Base-by-base conservation (phyloP, 1,140 invertebrate genomes). In the Drosophila mojavensis region DNA sequence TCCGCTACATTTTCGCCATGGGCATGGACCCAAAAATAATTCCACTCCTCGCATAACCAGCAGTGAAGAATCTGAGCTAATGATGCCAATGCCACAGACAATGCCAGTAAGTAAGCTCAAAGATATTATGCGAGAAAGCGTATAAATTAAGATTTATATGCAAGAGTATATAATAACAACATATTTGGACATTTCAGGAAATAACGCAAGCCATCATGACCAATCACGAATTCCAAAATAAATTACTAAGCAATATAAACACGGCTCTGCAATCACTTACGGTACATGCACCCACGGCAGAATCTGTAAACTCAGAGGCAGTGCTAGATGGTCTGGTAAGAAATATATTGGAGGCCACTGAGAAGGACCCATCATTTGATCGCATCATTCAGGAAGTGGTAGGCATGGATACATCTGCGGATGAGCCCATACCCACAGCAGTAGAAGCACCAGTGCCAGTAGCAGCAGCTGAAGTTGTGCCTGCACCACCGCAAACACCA, bases 291-390 rank as follows among this genome's bases (percentile, higher is more conserved):
- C 80, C 84, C 0, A 39, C 55, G 10, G 58, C 24, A 2, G 65
- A 69, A 4, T 61, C 69, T 0, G 51, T 90, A 0, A 72, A 78
- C 58, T 59, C 69, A 3, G 78, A 85, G n/a, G 66, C 81, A 2
- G 55, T 92, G 39, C 43, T 92, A 3, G 80, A 92, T 62, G 67
- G 84, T 39, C 62, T 92, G 58, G 81, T 92, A 0, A 78, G 80
- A 45, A 91, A 91, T 39, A 91, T 92, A 54, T 39, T 92, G 24
- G 84, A 91, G 53, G 90, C 83, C 4, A 92, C 91, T 3, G 91
- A 92, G 53, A 90, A 82, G 51, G 91, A 92, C 76, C 91, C 91
- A 28, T 79, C 76, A 6, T 92, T 92, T 58, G 91, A 92, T 69
- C 81, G 75, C 26, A 73, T 92, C 6, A 63, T 92, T 26, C 66